phyloP scores from a whole-genome alignment of 35 echinoderm and acorn worm genomes.

The Diadema setosum region DNA sequence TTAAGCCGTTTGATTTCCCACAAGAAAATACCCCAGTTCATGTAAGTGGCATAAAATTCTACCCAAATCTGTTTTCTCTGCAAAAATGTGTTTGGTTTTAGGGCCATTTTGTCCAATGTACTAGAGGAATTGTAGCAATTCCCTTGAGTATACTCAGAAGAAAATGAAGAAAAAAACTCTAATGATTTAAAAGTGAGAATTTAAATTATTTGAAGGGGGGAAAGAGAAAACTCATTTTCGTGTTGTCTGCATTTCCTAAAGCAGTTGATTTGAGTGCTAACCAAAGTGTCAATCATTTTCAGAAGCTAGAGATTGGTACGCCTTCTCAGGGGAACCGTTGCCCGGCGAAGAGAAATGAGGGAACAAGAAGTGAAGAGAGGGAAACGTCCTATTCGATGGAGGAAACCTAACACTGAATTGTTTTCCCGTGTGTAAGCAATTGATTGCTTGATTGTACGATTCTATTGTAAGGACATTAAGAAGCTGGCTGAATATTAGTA shows the following conservation, averaged over 20 bases:
- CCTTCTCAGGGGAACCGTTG: not conserved
- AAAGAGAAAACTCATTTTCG: slow-evolving; percentile 11
- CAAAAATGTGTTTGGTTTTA: not conserved
- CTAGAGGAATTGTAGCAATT: not conserved
- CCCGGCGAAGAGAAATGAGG: not conserved
- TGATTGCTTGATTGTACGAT: slow-evolving; percentile 21
- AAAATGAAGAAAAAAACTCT: not conserved
- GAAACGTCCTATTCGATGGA: not conserved
- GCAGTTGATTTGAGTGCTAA: not conserved
- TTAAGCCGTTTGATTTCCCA: not conserved
- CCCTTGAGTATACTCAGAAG: not conserved
- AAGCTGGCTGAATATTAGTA: not conserved
- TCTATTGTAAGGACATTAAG: slow-evolving; percentile 6
- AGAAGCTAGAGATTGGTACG: not conserved
- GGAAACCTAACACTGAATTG: slow-evolving; percentile 6
- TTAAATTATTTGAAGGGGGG: not conserved
- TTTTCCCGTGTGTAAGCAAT: slow-evolving; percentile 18
- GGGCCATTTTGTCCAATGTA: not conserved
- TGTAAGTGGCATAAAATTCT: not conserved
- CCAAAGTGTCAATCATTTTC: slow-evolving; percentile 17
- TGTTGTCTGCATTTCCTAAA: slow-evolving; percentile 1
- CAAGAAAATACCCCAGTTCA: not conserved
- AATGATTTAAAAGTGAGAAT: not conserved
- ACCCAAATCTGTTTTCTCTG: not conserved
- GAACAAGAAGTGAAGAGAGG: not conserved